Evolutionary conservation across 2,888 invertebrate genomes (phyloP).

Genomic region (Hyposoter dolosus): DNA sequence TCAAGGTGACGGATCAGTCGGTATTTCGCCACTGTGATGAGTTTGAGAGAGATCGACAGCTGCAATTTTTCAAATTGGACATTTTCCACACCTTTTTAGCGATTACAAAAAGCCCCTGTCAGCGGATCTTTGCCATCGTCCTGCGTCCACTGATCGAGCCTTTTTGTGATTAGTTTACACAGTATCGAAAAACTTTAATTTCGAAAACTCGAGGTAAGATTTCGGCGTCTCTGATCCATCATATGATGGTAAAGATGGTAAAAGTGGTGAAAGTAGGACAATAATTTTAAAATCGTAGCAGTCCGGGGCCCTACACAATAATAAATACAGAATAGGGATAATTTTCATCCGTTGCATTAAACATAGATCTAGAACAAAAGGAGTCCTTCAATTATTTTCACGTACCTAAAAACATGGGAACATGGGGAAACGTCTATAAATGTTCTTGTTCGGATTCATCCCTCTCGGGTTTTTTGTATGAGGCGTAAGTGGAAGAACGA

Average conservation of each 20-base stretch:
- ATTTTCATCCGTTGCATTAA: neutral
- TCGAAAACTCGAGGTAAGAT: too few relatives aligned
- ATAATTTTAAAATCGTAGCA: neutral
- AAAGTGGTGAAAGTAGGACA: neutral
- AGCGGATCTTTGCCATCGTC: too few relatives aligned
- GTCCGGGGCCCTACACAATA: neutral
- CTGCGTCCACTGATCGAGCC: too few relatives aligned
- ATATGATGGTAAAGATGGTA: neutral
- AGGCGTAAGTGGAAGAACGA: neutral
- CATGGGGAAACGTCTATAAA: neutral
- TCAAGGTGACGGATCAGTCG: too few relatives aligned
- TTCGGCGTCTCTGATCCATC: too few relatives aligned
- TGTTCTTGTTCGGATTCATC: neutral
- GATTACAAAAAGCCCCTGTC: too few relatives aligned
- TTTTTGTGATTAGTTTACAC: too few relatives aligned
- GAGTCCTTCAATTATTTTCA: neutral
- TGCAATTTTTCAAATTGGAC: too few relatives aligned
- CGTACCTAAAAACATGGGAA: neutral
- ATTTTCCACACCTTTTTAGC: too few relatives aligned
- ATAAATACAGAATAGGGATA: neutral
- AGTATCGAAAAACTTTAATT: too few relatives aligned
- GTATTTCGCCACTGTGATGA: too few relatives aligned
- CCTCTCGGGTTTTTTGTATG: neutral
- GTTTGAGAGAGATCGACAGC: too few relatives aligned
- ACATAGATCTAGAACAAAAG: neutral